A percentile compares a stretch with the other conserved stretches of the same genome.
Evolutionary conservation across 2,797 vertebrate species (phyloP).

Genomic region (Scleropages formosus): DNA sequence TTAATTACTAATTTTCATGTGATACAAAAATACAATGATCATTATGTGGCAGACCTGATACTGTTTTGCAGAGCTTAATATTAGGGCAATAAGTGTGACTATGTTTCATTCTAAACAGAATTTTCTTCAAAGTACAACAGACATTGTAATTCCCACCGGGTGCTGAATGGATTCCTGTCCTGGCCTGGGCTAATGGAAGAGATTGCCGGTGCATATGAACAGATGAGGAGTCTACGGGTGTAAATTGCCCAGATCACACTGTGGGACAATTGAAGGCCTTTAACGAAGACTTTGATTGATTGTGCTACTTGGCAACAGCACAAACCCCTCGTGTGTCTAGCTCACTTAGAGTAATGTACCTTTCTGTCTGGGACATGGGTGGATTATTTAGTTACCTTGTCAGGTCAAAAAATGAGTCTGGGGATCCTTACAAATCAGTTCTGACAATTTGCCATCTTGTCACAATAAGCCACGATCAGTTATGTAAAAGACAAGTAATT

Average conservation of each 20-base stretch:
- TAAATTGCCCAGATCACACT: constrained; percentile 21
- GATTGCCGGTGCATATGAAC: neutral
- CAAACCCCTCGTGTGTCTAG: neutral
- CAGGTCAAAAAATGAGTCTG: neutral
- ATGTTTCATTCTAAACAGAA: neutral
- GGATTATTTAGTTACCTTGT: neutral
- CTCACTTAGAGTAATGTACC: neutral
- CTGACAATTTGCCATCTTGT: neutral
- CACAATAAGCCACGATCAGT: neutral
- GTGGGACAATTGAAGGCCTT: neutral
- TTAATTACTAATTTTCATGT: neutral
- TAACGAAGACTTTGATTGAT: constrained; percentile 18
- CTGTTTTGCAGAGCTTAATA: neutral
- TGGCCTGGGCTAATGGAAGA: neutral
- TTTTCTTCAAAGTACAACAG: neutral
- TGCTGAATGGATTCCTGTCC: neutral
- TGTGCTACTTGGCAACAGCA: neutral
- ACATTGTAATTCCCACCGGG: neutral
- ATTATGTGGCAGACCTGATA: neutral
- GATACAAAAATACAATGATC: neutral
- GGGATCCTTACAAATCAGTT: neutral
- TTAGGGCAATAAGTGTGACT: neutral
- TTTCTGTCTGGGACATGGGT: neutral
- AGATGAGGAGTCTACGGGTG: too few relatives aligned
- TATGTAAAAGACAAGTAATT: neutral